Evolutionary conservation across 1,140 invertebrate genomes (phyloP).

Genomic region (Drosophila murphyi): DNA sequence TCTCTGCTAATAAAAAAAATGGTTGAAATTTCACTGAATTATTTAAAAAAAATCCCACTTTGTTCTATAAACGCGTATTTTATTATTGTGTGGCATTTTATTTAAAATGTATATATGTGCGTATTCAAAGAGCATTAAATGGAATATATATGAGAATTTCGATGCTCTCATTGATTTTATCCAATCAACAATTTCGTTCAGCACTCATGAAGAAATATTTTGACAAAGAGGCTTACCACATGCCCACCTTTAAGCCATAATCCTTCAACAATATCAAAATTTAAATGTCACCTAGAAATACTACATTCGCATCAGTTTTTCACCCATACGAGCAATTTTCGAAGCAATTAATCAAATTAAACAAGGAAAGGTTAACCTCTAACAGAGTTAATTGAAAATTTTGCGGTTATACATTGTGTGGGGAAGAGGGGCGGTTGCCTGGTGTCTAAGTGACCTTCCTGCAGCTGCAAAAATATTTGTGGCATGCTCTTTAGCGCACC

Average conservation of each 20-base stretch:
- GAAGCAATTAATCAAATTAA: slow-evolving; percentile 77
- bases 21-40: too few relatives aligned
- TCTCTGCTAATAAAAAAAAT: too few relatives aligned
- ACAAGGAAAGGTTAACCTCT: slow-evolving; percentile 62
- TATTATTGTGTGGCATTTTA: too few relatives aligned
- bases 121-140: too few relatives aligned
- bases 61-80: too few relatives aligned
- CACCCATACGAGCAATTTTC: slow-evolving; percentile 51
- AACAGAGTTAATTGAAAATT: slow-evolving; percentile 75
- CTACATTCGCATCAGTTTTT: slow-evolving; percentile 21
- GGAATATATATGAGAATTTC: not conserved
- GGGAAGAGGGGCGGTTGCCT: not conserved
- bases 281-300: slow-evolving; percentile 56
- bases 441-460: slow-evolving; percentile 12
- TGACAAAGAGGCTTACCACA: slow-evolving; percentile 24
- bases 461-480: slow-evolving; percentile 62
- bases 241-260: slow-evolving; percentile 39
- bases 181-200: slow-evolving; percentile 14
- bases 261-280: slow-evolving; percentile 60
- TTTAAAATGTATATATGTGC: too few relatives aligned
- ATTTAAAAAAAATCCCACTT: too few relatives aligned
- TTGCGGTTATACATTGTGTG: slow-evolving; percentile 45
- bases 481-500: slow-evolving; percentile 42
- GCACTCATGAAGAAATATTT: slow-evolving; percentile 38
- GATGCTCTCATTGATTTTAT: not conserved